A percentile compares a stretch with the other conserved stretches of the same genome.
Evolutionary conservation across 2,113 vertebrate genomes (phyloP).

Genomic region (Antechinus stuartii): DNA sequence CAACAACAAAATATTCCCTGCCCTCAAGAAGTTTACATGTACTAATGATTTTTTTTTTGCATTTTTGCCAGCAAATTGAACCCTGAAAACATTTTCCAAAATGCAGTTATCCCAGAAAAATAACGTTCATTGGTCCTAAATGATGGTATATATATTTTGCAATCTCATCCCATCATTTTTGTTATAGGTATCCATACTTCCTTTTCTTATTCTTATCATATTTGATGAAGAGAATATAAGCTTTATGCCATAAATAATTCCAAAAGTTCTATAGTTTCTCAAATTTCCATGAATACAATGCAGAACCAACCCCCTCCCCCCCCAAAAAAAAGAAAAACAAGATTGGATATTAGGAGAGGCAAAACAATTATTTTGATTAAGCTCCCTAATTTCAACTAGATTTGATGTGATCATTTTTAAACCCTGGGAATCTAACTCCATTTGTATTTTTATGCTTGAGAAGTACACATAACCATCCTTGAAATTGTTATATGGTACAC

Average conservation of each 20-base stretch:
- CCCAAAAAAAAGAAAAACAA: neutral
- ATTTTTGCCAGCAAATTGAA: neutral
- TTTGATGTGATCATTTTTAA: neutral
- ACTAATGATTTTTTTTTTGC: neutral
- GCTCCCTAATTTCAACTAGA: neutral
- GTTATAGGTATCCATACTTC: neutral
- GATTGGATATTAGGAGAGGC: neutral
- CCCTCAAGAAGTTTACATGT: neutral
- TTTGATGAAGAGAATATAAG: neutral
- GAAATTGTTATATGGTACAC: neutral
- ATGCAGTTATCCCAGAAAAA: neutral
- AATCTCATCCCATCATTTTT: neutral
- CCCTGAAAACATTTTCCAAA: neutral
- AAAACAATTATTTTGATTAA: slow-evolving; percentile 3
- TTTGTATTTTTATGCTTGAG: slow-evolving; percentile 44
- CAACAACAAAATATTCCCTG: neutral
- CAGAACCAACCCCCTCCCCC: neutral
- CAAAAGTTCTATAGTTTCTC: neutral
- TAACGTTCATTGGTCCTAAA: neutral
- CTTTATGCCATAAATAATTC: neutral
- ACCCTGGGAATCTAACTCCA: neutral
- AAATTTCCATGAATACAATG: neutral
- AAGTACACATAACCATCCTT: neutral
- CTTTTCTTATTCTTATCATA: neutral
- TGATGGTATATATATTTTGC: neutral